Base-by-base conservation (phyloP, 2,888 invertebrate genomes). In the Watsonalla binaria region DNA sequence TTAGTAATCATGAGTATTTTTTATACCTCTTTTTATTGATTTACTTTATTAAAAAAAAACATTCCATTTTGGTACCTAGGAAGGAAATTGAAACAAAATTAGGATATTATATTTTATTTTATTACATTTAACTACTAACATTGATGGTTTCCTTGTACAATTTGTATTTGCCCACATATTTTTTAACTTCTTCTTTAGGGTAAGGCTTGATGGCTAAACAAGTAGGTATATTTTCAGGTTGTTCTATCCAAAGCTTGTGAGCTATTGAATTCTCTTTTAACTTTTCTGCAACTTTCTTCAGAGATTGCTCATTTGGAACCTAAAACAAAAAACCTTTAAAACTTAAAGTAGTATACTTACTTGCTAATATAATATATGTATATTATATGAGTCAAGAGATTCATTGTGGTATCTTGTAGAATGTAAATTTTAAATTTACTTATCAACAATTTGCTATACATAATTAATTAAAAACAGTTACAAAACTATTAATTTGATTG, bases 171-270 rank as follows among this genome's bases (percentile, higher is more conserved):
- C 96, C 96, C 61, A 98, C 95, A 92, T 93, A 95, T 75, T 95
- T 94, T 74, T 97, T 96, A 0, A 98, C 92, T 56, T 93, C 92
- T 51, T 95, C 94, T 82, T 98, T 98, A 0, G 94, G 93, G 80
- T 98, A 98, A 4, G 99, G 99, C 82, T 98, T 98, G 2, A 96
- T 89, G 8, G 97, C 99, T 65, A 99, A 89, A 82, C 99, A 99
- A 0, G 99, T 99, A 15, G 98, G 95, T 76, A 97, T 95, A 81
- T 98, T 96, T 89, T 99, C 99, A 11, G 99, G 99, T 78, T 98
- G 98, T 85, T 99, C 99, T 55, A 97, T 95, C 99, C 99, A 99
- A 50, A 99, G 76, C 83, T 98, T 98, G 82, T 98, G 96, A 62
- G 93, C 93, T 59, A 99, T 93, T 24, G 93, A 92, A 67, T 94